phyloP scores from a whole-genome alignment of 1,140 invertebrate species.

The Drosophila yakuba region DNA sequence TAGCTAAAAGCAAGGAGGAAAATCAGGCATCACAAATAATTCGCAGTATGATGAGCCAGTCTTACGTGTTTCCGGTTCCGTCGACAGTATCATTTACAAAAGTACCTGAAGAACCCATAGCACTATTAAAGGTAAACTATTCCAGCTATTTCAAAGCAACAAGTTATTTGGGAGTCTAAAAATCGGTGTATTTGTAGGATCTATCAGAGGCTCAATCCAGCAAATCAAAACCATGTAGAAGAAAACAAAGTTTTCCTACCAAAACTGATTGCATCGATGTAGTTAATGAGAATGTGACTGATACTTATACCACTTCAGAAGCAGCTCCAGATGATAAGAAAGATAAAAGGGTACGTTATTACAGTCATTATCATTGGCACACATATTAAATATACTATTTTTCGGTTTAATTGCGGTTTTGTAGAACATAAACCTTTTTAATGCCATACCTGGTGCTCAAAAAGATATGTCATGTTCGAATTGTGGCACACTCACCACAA shows the following conservation, averaged over 20 bases:
- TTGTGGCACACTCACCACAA: slow-evolving; percentile 95
- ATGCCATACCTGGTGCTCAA: slow-evolving; percentile 76
- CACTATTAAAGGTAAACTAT: slow-evolving; percentile 75
- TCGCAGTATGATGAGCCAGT: slow-evolving; percentile 89
- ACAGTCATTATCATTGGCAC: neutral
- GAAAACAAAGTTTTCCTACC: slow-evolving; percentile 83
- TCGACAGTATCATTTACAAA: slow-evolving; percentile 71
- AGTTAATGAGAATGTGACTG: slow-evolving; percentile 48
- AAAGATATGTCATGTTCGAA: slow-evolving; percentile 92
- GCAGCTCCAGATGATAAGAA: slow-evolving; percentile 54
- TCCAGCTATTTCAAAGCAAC: too few relatives aligned
- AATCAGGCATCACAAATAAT: slow-evolving; percentile 90
- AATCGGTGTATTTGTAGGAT: slow-evolving; percentile 32
- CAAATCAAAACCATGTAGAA: slow-evolving; percentile 73
- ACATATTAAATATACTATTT: neutral
- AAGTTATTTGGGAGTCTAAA: neutral
- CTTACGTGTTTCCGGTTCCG: slow-evolving; percentile 88
- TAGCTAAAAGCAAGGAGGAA: slow-evolving; percentile 77
- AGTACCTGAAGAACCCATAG: slow-evolving; percentile 80
- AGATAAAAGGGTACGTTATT: slow-evolving; percentile 64
- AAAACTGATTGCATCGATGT: slow-evolving; percentile 71
- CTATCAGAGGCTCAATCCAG: slow-evolving; percentile 65
- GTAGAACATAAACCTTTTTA: slow-evolving; percentile 54
- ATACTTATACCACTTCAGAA: slow-evolving; percentile 53
- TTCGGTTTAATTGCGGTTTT: neutral